Base-by-base conservation (phyloP, 2,113 vertebrate genomes). In the Procavia capensis region DNA sequence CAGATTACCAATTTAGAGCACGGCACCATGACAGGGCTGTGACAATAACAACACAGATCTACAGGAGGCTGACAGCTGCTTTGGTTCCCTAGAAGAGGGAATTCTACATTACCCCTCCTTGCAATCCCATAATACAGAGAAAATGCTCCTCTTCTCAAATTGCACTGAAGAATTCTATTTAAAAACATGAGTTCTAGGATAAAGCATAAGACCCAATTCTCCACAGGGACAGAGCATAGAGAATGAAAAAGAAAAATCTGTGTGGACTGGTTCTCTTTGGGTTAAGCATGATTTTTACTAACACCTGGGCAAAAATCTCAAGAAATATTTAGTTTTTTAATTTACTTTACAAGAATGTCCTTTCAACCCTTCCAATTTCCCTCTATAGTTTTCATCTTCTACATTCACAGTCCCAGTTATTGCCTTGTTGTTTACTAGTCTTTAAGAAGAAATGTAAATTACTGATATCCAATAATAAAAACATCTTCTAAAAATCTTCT, bases 401-500 rank as follows among this genome's bases (percentile, higher is more conserved):
- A 68, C 66, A 90, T 86, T 66, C 79, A 81, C 29, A n/a, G 39
- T 59, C 29, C 19, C 59, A 93, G 76, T 85, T 85, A 94, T 59
- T 93, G 8, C 66, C 39, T 79, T 96, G 27, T 80, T 91, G 59
- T 86, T 93, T 81, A 80, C 74, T 74, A 95, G 61, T 85, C 64
- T 50, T 54, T 81, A 54, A 90, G 89, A 81, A 85, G 87, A 97
- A 96, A 95, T 70, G 96, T 97, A 95, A 97, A 93, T 93, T 96
- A 97, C n/a, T 75, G 76, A 89, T 25, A 88, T 27, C 96, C 64
- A 97, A 68, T 14, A 87, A 96, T 25, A 97, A 74, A 82, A 95
- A 91, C 72, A 96, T 66, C 89, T 96, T 93, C 20, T 81, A 66
- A 92, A 90, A 80, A 47, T 92, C 9, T 25, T 97, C 90, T 97